Evolutionary conservation across 2,888 invertebrate species (phyloP).

Genomic region (Petrophora chlorosata): DNA sequence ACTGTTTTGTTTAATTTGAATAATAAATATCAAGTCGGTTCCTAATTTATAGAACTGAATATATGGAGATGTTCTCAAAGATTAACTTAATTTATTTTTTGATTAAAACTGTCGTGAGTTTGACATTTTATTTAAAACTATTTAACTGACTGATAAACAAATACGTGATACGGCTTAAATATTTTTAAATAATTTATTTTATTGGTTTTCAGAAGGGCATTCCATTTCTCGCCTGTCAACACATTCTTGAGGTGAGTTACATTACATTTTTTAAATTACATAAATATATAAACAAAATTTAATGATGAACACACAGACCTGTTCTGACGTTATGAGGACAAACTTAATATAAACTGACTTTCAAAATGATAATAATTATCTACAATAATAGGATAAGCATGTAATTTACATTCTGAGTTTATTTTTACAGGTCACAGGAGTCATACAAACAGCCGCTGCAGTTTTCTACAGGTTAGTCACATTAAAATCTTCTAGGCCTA

Average conservation of each 20-base stretch:
- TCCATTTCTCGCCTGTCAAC: neutral
- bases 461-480: neutral
- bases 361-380: neutral
- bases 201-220: neutral
- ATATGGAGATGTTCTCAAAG: too few species aligned
- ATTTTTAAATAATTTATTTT: too few species aligned
- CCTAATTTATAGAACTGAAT: too few species aligned
- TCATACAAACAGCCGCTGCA: neutral
- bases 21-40: too few species aligned
- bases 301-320: slow-evolving; percentile 66
- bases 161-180: too few species aligned
- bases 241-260: neutral
- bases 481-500: too few species aligned
- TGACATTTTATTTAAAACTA: too few species aligned
- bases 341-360: slow-evolving; percentile 36
- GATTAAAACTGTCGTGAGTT: too few species aligned
- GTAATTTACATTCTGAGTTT: too few species aligned
- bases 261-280: too few species aligned
- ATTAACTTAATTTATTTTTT: neutral
- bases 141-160: too few species aligned
- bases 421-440: neutral
- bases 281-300: neutral
- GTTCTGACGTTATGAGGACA: slow-evolving; percentile 65
- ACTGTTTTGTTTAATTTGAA: too few species aligned
- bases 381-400: neutral